These are phyloP conservation scores for Athalia rosae DNA, from an alignment of 2,888 invertebrate species.

Conservation along the genomic window DNA sequence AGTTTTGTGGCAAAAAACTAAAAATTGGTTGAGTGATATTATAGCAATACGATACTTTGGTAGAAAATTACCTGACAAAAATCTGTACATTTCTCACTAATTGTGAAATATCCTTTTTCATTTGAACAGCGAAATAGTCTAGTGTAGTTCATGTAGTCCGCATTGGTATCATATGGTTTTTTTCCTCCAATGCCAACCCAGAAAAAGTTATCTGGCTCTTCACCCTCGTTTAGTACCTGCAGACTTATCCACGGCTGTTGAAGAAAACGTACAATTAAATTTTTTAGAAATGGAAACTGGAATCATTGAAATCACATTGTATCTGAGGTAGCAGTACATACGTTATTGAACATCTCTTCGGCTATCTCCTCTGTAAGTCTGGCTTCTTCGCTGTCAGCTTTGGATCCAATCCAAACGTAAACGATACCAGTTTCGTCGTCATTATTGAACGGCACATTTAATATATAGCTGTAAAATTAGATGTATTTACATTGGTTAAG, in stretches of 20 bases:
- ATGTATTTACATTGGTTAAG: constrained; percentile 14
- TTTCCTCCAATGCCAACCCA: constrained; percentile 97
- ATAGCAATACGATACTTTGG: constrained; percentile 24
- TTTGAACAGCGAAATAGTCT: constrained; percentile 98
- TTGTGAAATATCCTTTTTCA: constrained; percentile 99
- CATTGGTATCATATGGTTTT: constrained; percentile 91
- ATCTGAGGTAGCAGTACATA: constrained; percentile 68
- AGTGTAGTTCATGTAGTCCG: constrained; percentile 94
- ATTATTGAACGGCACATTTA: constrained; percentile 94
- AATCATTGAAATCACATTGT: neutral
- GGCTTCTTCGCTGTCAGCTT: constrained; percentile 89
- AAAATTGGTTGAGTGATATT: constrained; percentile 3
- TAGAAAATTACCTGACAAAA: constrained; percentile 89
- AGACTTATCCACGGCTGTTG: constrained; percentile 75
- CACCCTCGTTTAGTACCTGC: constrained; percentile 93
- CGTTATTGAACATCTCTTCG: constrained; percentile 93
- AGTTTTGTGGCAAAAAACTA: neutral
- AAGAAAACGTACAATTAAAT: constrained; percentile 33
- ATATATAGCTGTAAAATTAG: constrained; percentile 83
- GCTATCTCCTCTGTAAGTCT: constrained; percentile 93
- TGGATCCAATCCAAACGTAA: constrained; percentile 96
- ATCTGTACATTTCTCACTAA: constrained; percentile 99
- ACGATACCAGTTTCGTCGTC: constrained; percentile 91
- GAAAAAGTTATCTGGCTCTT: constrained; percentile 98
- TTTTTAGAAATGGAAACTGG: neutral